phyloP scores from a whole-genome alignment of 2,113 vertebrate species.

The Melanerpes aurifrons region DNA sequence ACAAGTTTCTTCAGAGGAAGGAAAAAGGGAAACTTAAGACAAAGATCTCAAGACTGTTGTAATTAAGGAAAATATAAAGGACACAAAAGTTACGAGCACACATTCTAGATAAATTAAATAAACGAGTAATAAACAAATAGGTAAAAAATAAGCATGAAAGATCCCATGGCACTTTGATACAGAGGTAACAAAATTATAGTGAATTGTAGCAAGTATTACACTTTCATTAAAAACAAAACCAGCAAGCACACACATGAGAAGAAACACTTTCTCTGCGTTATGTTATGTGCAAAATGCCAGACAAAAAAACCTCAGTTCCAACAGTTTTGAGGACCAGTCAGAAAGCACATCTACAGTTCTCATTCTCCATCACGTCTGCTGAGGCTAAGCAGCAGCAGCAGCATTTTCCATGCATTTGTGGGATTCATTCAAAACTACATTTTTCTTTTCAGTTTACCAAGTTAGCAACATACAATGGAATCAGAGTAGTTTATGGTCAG shows the following conservation, averaged over 20 bases:
- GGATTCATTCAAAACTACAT: background rate
- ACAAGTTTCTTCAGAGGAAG: constrained; percentile 81
- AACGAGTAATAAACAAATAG: background rate
- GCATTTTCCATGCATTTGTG: background rate
- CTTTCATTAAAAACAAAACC: background rate
- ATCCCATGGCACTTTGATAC: fast-evolving
- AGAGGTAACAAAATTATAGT: background rate
- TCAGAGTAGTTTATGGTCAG: background rate
- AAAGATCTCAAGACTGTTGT: background rate
- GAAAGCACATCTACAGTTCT: background rate
- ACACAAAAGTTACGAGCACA: background rate
- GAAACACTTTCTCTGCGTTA: background rate
- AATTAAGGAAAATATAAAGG: background rate
- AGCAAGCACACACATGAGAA: background rate
- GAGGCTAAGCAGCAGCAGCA: background rate
- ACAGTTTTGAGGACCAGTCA: background rate
- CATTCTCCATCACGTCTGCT: background rate
- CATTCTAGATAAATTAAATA: background rate
- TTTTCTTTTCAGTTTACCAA: background rate
- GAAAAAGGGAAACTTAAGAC: background rate
- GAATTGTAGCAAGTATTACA: background rate
- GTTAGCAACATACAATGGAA: background rate
- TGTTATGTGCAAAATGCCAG: background rate
- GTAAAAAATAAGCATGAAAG: background rate
- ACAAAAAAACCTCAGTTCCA: background rate